Evolutionary conservation across 2,797 vertebrate species (phyloP).

Genomic region (Intellagama lesueurii): DNA sequence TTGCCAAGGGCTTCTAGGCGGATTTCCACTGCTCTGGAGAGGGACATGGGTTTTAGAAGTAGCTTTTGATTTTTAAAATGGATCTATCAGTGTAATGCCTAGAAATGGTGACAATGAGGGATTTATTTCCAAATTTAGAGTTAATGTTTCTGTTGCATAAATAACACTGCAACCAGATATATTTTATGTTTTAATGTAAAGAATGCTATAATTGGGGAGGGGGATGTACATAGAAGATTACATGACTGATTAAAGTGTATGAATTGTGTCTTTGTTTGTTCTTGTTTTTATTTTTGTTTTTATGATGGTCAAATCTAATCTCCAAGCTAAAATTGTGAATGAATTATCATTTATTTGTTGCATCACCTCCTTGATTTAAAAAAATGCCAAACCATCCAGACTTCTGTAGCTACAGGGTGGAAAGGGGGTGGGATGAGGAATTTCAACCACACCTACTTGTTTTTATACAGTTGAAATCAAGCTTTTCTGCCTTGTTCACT

Average conservation of each 20-base stretch:
- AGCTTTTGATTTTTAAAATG: conserved; percentile 67
- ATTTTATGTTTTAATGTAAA: neutral
- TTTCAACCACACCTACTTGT: neutral
- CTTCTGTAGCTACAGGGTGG: neutral
- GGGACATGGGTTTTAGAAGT: conserved; percentile 49
- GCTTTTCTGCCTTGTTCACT: conserved; percentile 7
- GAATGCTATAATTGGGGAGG: neutral
- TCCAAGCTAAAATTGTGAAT: conserved; percentile 11
- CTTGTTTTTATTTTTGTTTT: neutral
- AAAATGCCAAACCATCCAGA: accelerated
- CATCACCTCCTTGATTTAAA: neutral
- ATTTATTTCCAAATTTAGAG: conserved; percentile 63
- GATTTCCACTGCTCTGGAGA: conserved; percentile 42
- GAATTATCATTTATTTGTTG: conserved; percentile 17
- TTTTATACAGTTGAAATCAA: accelerated
- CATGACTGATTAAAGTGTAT: conserved; percentile 9
- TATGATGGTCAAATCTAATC: neutral
- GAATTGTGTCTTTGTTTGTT: conserved; percentile 7
- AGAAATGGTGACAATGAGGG: conserved; percentile 50
- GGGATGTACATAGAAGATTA: neutral
- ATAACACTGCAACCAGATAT: conserved; percentile 42
- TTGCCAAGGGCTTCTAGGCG: conserved; percentile 47
- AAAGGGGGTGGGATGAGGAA: neutral
- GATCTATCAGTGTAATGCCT: conserved; percentile 67
- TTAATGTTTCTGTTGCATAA: conserved; percentile 64